Base-by-base conservation (phyloP, 2,888 invertebrate species). In the Craniophora ligustri region DNA sequence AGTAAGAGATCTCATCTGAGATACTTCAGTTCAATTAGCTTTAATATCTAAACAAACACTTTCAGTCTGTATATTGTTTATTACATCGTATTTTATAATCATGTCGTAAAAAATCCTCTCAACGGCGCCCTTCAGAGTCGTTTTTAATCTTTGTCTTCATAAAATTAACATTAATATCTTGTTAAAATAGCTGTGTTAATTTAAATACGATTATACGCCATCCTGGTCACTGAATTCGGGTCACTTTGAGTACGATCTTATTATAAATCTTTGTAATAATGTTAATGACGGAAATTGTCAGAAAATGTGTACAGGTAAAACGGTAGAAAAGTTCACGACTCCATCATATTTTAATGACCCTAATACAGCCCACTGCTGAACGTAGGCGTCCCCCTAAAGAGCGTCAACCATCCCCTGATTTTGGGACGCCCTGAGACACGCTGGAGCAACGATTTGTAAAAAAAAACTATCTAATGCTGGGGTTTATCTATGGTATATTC, bases 101-200 rank as follows among this genome's bases (percentile, higher is more conserved):
- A 56, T 60, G 34, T 63, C 67, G 57, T 62, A 66, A 70, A 72
- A 65, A 59, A 50, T 26, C 48, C 50, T 45, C 41, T 38, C 35
- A 34, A 23, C 34, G 19, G 11, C 2, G 23, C 13, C 16, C 11
- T 30, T 16, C 18, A 13, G 10, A 51, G 48, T 14, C 15, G 30
- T 31, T 38, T 47, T 54, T 59, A 65, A 65, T 73, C 44, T 61
- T 51, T 64, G 54, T 62, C 48, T 59, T 48, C 15, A 8, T n/a
- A 50, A 51, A 72, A 55, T 64, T 57, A 64, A 68, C 57, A 49
- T 64, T 50, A 67, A 69, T 72, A 50, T 56, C 49, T 46, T 63
- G 56, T 63, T 55, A 50, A 58, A 63, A 63, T 63, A 51, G n/a
- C 60, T 39, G 59, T 47, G 42, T 50, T 6, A 60, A 50, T 48